Percentiles rank a stretch among this genome's conserved stretches.
These are phyloP conservation scores for Dugesia japonica DNA, from an alignment of 2,888 invertebrate genomes.

Conservation along the genomic window DNA sequence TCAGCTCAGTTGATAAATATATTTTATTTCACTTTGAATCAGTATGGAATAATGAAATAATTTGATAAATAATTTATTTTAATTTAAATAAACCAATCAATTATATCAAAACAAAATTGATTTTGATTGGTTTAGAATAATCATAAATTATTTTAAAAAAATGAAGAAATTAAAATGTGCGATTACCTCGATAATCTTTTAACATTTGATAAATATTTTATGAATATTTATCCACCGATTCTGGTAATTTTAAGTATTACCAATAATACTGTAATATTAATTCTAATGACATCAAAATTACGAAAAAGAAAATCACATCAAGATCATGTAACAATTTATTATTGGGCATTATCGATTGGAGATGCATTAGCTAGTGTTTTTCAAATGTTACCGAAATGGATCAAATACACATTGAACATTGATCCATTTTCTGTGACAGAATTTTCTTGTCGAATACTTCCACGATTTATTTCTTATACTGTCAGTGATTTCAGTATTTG, in stretches of 20 bases:
- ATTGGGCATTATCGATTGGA: background rate
- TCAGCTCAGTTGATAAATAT: no score
- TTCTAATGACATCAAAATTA: slow-evolving; percentile 1
- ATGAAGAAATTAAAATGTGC: no score
- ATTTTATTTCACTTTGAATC: no score
- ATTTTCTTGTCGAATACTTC: background rate
- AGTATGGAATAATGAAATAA: no score
- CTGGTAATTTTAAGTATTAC: background rate
- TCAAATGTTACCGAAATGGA: background rate
- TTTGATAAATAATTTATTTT: no score
- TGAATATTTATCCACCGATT: background rate
- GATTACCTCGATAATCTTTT: background rate
- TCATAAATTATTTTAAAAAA: no score
- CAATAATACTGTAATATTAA: background rate
- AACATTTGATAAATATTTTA: background rate
- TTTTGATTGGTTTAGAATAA: no score
- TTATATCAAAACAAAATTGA: no score
- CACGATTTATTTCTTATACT: background rate
- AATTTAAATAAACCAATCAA: no score
- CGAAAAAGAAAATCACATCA: background rate
- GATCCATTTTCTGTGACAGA: background rate
- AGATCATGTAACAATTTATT: background rate
- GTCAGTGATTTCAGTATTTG: background rate
- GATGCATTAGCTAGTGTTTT: background rate
- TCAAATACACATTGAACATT: background rate